Base-by-base conservation (phyloP, 2,888 invertebrate species). In the Acanthosepion pharaonis region DNA sequence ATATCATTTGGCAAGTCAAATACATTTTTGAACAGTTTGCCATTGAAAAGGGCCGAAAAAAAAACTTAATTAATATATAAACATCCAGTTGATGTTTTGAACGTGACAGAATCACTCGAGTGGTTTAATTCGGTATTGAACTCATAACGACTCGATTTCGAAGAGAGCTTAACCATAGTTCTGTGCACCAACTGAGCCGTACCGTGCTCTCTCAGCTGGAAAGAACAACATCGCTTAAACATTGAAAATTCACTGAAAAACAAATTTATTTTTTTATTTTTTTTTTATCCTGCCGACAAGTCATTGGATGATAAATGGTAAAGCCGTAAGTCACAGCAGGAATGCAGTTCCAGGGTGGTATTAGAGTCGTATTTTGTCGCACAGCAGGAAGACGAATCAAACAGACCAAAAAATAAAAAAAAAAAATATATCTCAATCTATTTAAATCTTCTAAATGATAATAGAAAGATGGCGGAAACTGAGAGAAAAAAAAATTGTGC, bases 281-380 rank as follows among this genome's bases (percentile, higher is more conserved):
- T 78, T 78, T n/a, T 78, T 78, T 9, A 78, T 78, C n/a, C n/a
- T 0, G n/a, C 78, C 78, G 78, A 78, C 78, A 78, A 78, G 78
- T 78, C 78, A n/a, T 78, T n/a, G 78, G 78, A 78, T 78, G 78
- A 78, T 78, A 33, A 78, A 78, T 78, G 78, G n/a, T 11, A 78
- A 78, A 78, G n/a, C n/a, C n/a, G 78, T 78, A 78, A n/a, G 18
- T 78, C 78, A 78, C 78, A 78, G 78, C 78, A n/a, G n/a, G 78
- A 78, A 78, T 33, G 15, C 78, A 11, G 78, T 78, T 78, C 33
- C 78, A 33, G 78, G 78, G n/a, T 78, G n/a, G 78, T 78, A 78
- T 78, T 78, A 78, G 78, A 33, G n/a, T 33, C 33, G 78, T 18
- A n/a, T 78, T 78, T 78, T 78, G 78, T n/a, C 11, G n/a, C n/a